Evolutionary conservation across 2,113 vertebrate genomes (phyloP).

Genomic region (Onychostruthus taczanowskii): DNA sequence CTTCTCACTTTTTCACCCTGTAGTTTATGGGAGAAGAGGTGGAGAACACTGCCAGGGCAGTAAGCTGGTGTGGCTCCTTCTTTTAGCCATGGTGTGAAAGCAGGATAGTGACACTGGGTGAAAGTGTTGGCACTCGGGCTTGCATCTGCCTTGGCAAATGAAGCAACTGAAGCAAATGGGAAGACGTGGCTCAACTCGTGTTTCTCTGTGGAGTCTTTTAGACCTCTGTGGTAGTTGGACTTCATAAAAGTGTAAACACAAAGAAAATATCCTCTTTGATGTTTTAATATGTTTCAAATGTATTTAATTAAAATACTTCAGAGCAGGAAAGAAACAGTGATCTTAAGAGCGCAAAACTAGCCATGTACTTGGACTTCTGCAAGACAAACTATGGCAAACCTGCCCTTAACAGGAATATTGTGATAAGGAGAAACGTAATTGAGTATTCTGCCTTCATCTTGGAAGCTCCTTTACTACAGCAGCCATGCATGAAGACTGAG

Average conservation of each 20-base stretch:
- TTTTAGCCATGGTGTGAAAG: fast-evolving
- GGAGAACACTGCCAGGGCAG: not conserved
- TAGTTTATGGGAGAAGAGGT: not conserved
- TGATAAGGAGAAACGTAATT: not conserved
- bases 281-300: not conserved
- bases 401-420: not conserved
- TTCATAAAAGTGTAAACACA: not conserved
- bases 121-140: not conserved
- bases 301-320: not conserved
- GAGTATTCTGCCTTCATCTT: not conserved
- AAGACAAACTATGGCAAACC: not conserved
- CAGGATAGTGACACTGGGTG: not conserved
- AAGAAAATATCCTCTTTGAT: not conserved
- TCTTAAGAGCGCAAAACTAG: not conserved
- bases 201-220: not conserved
- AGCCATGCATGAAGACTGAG: not conserved
- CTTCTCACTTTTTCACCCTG: not conserved
- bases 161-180: not conserved
- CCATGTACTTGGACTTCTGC: not conserved
- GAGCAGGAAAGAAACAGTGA: not conserved
- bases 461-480: not conserved
- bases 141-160: not conserved
- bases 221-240: not conserved
- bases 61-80: not conserved
- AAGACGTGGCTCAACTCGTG: not conserved